phyloP scores from a whole-genome alignment of 2,888 invertebrate genomes.

The Tetragonula carbonaria region DNA sequence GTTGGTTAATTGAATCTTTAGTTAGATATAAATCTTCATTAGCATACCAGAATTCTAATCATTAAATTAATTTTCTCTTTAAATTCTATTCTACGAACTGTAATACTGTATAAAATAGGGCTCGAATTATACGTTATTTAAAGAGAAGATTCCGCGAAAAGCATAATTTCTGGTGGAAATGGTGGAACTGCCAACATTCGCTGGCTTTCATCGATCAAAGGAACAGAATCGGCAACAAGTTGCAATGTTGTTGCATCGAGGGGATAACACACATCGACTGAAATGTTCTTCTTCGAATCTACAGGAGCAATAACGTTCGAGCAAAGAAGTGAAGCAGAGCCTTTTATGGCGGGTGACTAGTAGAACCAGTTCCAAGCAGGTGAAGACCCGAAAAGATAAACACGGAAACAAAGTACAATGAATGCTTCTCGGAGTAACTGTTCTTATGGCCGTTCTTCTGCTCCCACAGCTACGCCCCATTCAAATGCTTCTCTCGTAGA shows the following conservation, averaged over 20 bases:
- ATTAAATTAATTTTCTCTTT: too few species aligned
- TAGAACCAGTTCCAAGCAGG: slow-evolving; percentile 58
- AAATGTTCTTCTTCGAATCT: slow-evolving; percentile 4
- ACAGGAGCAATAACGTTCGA: slow-evolving; percentile 12
- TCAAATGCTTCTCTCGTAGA: slow-evolving; percentile 38
- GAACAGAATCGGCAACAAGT: background rate
- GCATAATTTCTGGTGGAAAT: background rate
- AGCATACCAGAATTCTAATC: too few species aligned
- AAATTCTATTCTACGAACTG: too few species aligned
- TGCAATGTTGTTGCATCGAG: background rate
- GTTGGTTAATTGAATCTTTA: too few species aligned
- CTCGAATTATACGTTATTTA: too few species aligned
- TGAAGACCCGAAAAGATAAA: slow-evolving; percentile 63
- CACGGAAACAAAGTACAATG: slow-evolving; percentile 61
- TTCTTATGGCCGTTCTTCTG: slow-evolving; percentile 41
- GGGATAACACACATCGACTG: background rate
- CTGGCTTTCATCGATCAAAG: too few species aligned
- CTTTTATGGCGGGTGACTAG: slow-evolving; percentile 41
- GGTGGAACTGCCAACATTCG: too few species aligned
- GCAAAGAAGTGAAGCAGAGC: slow-evolving; percentile 29
- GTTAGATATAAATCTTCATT: too few species aligned
- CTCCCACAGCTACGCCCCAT: slow-evolving; percentile 37
- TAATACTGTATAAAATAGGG: too few species aligned
- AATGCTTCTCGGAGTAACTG: slow-evolving; percentile 57
- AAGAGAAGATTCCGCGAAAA: too few species aligned